Conservation (phyloP, 2,113 vertebrate species). For the Xenotilapia flavipinnis region DNA sequence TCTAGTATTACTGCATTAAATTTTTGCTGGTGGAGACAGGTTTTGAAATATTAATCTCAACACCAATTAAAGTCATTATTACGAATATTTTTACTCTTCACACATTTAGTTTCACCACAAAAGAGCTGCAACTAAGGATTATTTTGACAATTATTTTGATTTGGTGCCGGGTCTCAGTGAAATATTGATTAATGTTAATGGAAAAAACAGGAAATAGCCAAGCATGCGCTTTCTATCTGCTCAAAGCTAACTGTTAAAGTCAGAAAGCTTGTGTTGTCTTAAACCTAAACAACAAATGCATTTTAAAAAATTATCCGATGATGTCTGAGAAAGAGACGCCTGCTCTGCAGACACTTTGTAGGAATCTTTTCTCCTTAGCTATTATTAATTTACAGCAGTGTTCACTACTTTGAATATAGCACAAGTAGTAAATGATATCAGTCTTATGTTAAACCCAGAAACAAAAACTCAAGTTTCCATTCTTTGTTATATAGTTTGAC, state of each 20-base stretch:
- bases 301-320: neutral
- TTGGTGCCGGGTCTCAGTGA: neutral
- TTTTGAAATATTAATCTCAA: constrained; percentile 70
- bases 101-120: neutral
- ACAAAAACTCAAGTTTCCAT: constrained; percentile 5
- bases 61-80: constrained; percentile 45
- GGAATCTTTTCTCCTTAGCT: neutral
- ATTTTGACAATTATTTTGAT: neutral
- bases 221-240: neutral
- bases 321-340: neutral
- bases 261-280: neutral
- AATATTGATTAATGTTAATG: neutral
- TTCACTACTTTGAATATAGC: neutral
- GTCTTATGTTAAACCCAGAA: neutral
- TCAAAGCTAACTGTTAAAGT: neutral
- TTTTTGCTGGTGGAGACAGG: constrained; percentile 36
- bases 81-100: constrained; percentile 24
- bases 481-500: constrained; percentile 18
- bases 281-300: neutral
- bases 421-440: neutral
- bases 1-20: constrained; percentile 67
- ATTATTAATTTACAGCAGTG: neutral
- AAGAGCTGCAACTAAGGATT: neutral
- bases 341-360: neutral
- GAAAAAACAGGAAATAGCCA: neutral